Percentiles rank a stretch among this genome's conserved stretches.
Evolutionary conservation across 1,140 invertebrate species (phyloP).

Genomic region (Nasonia longicornis): DNA sequence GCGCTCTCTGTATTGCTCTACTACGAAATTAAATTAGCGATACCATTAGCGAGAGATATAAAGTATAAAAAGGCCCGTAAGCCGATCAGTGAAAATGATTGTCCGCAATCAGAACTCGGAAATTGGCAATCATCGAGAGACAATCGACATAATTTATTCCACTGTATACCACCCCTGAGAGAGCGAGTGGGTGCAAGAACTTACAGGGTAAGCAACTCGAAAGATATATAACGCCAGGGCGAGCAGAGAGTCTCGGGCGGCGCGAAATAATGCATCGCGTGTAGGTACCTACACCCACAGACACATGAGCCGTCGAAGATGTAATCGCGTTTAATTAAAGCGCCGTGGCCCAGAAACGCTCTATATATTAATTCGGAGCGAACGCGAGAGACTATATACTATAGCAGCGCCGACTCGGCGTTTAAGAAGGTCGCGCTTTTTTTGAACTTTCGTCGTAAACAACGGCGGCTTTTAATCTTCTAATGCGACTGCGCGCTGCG

Average conservation of each 20-base stretch:
- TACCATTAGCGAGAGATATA: too few relatives aligned
- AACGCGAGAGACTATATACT: neutral
- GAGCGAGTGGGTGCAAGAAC: too few relatives aligned
- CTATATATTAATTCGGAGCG: slow-evolving; percentile 41
- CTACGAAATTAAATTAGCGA: too few relatives aligned
- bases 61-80: too few relatives aligned
- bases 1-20: too few relatives aligned
- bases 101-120: neutral
- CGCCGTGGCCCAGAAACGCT: slow-evolving; percentile 58
- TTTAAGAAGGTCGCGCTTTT: slow-evolving; percentile 16
- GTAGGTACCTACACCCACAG: neutral
- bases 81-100: neutral
- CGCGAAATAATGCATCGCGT: slow-evolving; percentile 52
- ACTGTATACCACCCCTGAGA: neutral
- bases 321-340: slow-evolving; percentile 62
- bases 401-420: neutral
- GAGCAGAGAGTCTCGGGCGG: slow-evolving; percentile 38
- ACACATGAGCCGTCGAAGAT: slow-evolving; percentile 52
- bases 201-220: neutral
- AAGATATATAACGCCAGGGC: neutral
- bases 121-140: slow-evolving; percentile 24
- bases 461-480: neutral
- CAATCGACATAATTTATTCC: slow-evolving; percentile 27
- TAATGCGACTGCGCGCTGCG: neutral
- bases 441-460: neutral